These are phyloP conservation scores for Bubalus kerabau DNA, from an alignment of 2,113 vertebrate species.

Conservation along the genomic window DNA sequence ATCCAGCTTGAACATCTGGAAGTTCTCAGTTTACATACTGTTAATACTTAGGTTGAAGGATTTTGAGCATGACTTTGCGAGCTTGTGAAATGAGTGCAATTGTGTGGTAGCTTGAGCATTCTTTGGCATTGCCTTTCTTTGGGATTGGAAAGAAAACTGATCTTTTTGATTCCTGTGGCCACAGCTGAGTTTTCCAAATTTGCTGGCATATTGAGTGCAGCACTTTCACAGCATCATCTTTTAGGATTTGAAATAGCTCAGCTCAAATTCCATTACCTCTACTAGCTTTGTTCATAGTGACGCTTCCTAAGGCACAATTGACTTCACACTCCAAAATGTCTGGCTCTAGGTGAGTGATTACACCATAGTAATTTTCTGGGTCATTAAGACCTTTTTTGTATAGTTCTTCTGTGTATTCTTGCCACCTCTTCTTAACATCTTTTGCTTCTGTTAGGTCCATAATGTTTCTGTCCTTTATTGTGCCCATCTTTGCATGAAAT, in stretches of 20 bases:
- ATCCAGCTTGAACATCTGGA: not conserved
- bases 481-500: not conserved
- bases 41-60: not conserved
- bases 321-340: not conserved
- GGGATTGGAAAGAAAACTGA: not conserved
- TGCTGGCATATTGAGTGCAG: not conserved
- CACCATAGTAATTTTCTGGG: not conserved
- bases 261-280: fast-evolving
- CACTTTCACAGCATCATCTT: not conserved
- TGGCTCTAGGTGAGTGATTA: not conserved
- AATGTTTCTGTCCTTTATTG: not conserved
- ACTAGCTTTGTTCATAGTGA: not conserved
- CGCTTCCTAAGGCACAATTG: not conserved
- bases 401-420: not conserved
- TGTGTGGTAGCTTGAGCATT: not conserved
- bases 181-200: not conserved
- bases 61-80: not conserved
- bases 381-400: not conserved
- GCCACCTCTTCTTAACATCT: not conserved
- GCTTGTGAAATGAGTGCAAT: not conserved
- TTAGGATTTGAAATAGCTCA: not conserved
- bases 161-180: not conserved
- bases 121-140: not conserved
- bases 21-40: not conserved
- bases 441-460: not conserved